A percentile compares a stretch with the other conserved stretches of the same genome.
Evolutionary conservation across 2,797 vertebrate species (phyloP).

Genomic region (Limosa lapponica): DNA sequence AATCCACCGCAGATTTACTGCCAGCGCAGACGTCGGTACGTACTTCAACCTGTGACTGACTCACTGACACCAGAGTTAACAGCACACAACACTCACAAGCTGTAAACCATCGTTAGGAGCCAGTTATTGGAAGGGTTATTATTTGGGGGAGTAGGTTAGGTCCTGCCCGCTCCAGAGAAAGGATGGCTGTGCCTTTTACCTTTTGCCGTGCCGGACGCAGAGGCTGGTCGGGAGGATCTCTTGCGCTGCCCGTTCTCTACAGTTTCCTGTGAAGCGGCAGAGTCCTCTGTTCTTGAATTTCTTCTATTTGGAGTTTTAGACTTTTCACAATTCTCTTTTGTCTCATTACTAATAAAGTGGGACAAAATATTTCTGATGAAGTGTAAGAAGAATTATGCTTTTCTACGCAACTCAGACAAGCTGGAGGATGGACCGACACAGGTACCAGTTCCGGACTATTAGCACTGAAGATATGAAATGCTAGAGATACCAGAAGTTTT

Average conservation of each 20-base stretch:
- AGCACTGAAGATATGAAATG: constrained; percentile 53
- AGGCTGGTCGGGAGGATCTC: constrained; percentile 88
- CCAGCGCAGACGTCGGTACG: background rate
- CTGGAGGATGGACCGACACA: constrained; percentile 56
- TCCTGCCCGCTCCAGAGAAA: background rate
- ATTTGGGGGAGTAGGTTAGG: background rate
- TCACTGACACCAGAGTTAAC: background rate
- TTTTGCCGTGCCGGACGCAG: constrained; percentile 81
- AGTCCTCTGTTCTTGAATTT: constrained; percentile 95
- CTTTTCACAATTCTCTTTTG: constrained; percentile 90
- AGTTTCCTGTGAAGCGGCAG: constrained; percentile 83
- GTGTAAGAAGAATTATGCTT: constrained; percentile 55
- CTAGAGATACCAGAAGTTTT: constrained; percentile 60
- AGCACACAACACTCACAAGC: background rate
- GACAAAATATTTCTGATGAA: constrained; percentile 74
- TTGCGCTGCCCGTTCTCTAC: constrained; percentile 93
- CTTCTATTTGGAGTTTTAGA: constrained; percentile 93
- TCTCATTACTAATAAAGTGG: constrained; percentile 80
- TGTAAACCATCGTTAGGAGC: background rate
- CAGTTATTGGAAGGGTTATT: background rate
- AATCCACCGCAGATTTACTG: background rate
- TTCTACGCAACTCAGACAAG: constrained; percentile 63
- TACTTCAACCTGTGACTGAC: background rate
- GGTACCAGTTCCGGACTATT: constrained; percentile 58
- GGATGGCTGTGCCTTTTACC: constrained; percentile 68